These are phyloP conservation scores for Abramis brama DNA, from an alignment of 2,113 vertebrate genomes.

Conservation along the genomic window DNA sequence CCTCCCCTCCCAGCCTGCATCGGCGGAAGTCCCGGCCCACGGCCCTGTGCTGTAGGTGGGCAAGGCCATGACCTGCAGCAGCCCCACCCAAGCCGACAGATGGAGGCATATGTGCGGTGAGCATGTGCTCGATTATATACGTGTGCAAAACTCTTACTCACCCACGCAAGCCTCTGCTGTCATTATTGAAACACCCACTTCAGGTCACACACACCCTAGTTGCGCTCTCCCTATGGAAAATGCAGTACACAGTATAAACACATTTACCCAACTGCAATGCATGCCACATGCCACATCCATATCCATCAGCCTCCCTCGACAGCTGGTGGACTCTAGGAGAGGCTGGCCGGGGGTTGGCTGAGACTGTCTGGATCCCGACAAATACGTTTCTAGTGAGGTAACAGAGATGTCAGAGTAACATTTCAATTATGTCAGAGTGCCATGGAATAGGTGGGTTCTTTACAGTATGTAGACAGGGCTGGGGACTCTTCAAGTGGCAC, in stretches of 20 bases:
- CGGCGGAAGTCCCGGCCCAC: constrained; percentile 77
- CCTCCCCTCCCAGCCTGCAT: constrained; percentile 79
- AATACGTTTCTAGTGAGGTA: constrained; percentile 74
- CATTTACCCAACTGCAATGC: constrained; percentile 36
- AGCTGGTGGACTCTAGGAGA: constrained; percentile 57
- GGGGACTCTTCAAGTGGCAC: background rate
- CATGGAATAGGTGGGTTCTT: constrained; percentile 41
- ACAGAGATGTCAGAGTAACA: constrained; percentile 63
- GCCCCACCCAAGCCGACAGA: constrained; percentile 48
- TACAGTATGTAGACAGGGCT: background rate
- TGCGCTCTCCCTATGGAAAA: constrained; percentile 26
- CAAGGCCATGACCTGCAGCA: constrained; percentile 71
- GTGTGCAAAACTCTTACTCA: constrained; percentile 4
- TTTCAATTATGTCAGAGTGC: constrained; percentile 49
- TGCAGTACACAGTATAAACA: constrained; percentile 39
- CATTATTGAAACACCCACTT: constrained; percentile 41
- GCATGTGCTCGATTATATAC: constrained; percentile 11
- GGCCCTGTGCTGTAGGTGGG: constrained; percentile 61
- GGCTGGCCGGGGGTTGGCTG: constrained; percentile 49
- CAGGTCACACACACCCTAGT: constrained; percentile 42
- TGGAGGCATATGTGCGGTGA: constrained; percentile 12
- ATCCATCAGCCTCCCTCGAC: constrained; percentile 51
- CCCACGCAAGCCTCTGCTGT: constrained; percentile 29
- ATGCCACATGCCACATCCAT: constrained; percentile 34
- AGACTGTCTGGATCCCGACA: constrained; percentile 63